Base-by-base conservation (phyloP, 2,113 vertebrate species). In the Crocuta crocuta region DNA sequence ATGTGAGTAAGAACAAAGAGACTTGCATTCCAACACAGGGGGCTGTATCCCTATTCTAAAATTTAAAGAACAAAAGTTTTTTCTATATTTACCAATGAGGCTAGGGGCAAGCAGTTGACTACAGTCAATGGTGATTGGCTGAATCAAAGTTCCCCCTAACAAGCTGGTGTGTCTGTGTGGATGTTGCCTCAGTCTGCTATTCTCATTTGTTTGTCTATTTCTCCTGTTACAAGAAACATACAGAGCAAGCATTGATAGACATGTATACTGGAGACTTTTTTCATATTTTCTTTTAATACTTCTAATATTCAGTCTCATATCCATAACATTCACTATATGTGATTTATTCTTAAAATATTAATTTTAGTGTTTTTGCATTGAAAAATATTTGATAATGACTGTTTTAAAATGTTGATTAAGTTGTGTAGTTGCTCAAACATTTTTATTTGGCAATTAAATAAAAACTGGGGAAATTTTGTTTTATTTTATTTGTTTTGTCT, bases 361-460 rank as follows among this genome's bases (percentile, higher is more conserved):
- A 83, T 74, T 89, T 78, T n/a, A 90, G 24, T 55, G 19, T 70
- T 91, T 95, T 91, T 74, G 31, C 95, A 19, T 86, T 94, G 5
- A 31, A 82, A 97, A 84, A 74, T 89, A 97, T 89, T 93, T 83
- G 24, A 35, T 65, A 79, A 96, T 70, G 43, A 53, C 80, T 10
- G 24, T 83, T 88, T 96, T 53, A 70, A 89, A 74, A 23, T 71
- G 24, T 70, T 78, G 65, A 53, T 93, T 58, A 23, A 71, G 1
- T 0, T 5, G n/a, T 39, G 45, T 85, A 53, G 24, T 12, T 93
- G 11, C 1, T 93, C 66, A 94, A 90, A 70, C 33, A 50, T 61
- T 76, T 95, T 96, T 87, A 97, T 92, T 91, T 92, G 7, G 31
- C 0, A 26, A 97, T 96, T 97, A 89, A 84, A 93, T 91, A 43